phyloP scores from a whole-genome alignment of 2,113 vertebrate genomes.

The Mus pahari region DNA sequence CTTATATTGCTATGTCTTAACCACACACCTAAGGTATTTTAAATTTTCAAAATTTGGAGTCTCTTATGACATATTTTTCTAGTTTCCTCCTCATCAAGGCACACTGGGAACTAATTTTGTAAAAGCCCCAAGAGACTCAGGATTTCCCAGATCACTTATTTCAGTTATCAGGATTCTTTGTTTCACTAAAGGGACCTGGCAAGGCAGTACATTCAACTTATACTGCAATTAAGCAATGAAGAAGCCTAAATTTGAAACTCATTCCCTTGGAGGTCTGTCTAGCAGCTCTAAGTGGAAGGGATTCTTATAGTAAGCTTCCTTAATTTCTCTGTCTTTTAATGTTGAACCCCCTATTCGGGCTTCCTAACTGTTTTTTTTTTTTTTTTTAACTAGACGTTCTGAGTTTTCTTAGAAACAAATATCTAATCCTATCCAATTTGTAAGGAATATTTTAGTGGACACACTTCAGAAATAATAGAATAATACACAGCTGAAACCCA shows the following conservation, averaged over 20 bases:
- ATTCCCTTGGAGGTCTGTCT: slow-evolving; percentile 39
- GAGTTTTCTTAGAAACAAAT: slow-evolving; percentile 53
- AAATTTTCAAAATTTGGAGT: slow-evolving; percentile 46
- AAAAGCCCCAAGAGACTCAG: slow-evolving; percentile 12
- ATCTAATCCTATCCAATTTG: slow-evolving; percentile 29
- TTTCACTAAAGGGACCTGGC: slow-evolving; percentile 30
- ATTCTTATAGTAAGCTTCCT: slow-evolving; percentile 11
- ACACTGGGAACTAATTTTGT: slow-evolving; percentile 37
- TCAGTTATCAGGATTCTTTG: slow-evolving; percentile 1
- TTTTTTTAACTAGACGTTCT: slow-evolving; percentile 20
- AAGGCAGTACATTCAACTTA: slow-evolving; percentile 45
- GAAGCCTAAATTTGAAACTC: slow-evolving; percentile 53
- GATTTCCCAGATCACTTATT: slow-evolving; percentile 42
- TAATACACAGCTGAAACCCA: not conserved
- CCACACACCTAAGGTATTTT: slow-evolving; percentile 19
- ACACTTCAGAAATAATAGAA: slow-evolving; percentile 54
- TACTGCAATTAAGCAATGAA: slow-evolving; percentile 46
- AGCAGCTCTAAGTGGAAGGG: slow-evolving; percentile 33
- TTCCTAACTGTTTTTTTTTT: slow-evolving; percentile 11
- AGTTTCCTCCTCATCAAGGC: slow-evolving; percentile 35
- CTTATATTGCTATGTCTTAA: slow-evolving; percentile 39
- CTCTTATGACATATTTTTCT: slow-evolving; percentile 25
- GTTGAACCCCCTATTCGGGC: slow-evolving; percentile 16
- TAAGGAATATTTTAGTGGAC: slow-evolving; percentile 22
- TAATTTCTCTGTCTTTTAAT: slow-evolving; percentile 57